Conservation (phyloP, 1,140 invertebrate species). For the Ostrea edulis region DNA sequence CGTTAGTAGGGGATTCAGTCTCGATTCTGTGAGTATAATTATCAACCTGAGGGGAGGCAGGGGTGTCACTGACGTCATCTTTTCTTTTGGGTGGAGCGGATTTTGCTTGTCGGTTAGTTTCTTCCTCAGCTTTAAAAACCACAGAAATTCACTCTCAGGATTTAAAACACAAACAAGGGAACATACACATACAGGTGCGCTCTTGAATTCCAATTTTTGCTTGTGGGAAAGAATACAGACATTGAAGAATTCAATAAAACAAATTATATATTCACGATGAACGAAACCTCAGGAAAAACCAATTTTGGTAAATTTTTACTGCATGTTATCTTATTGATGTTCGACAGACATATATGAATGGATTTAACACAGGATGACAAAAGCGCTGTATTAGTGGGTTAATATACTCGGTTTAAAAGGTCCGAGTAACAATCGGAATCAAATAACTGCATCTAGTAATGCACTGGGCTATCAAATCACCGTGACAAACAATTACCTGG, state of each 20-base stretch:
- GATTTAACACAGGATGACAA: too few relatives aligned
- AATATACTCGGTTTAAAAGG: too few relatives aligned
- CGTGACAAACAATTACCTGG: too few relatives aligned
- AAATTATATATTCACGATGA: neutral
- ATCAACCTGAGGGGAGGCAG: neutral
- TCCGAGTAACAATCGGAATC: too few relatives aligned
- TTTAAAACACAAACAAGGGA: neutral
- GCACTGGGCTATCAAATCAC: too few relatives aligned
- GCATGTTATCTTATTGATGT: too few relatives aligned
- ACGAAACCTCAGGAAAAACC: neutral
- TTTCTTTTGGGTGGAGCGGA: neutral
- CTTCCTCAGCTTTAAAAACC: neutral
- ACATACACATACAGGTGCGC: neutral
- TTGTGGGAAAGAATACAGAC: neutral
- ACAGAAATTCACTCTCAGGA: neutral
- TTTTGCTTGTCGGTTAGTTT: neutral
- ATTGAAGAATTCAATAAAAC: neutral
- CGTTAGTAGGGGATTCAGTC: constrained; percentile 11
- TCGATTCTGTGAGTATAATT: constrained; percentile 25
- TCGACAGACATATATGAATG: too few relatives aligned
- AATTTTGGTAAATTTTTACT: too few relatives aligned
- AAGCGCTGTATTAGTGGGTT: too few relatives aligned
- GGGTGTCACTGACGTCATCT: constrained; percentile 18
- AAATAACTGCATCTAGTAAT: too few relatives aligned
- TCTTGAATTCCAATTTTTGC: neutral